Evolutionary conservation across 2,888 invertebrate genomes (phyloP), one percentile per base, ranked within the genome.

Genomic region (Volucella inflata): DNA sequence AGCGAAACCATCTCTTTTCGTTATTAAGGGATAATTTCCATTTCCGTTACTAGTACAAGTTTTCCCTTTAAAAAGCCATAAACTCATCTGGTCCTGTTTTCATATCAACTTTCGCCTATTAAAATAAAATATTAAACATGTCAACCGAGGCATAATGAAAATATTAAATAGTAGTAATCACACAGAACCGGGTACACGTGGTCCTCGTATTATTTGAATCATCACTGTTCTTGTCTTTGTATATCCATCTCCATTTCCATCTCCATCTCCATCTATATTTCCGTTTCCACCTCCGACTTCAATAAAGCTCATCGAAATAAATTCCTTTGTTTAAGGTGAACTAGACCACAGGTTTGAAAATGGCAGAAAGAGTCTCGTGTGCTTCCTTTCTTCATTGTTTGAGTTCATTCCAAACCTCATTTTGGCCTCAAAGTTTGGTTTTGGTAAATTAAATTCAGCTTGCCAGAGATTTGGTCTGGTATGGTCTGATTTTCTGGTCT

Each of bases 401-500:
- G 53, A 64, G 53, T 53, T 64, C 62, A 53, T 53, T 51, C 72
- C 62, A 62, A 64, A 74, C 74, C 74, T n/a, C 74, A 74, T 53
- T 74, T 74, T 74, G 62, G 74, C 74, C 64, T 74, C 53, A 46
- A 53, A 74, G 74, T 64, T 64, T 62, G 74, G 30, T 30, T 74
- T 74, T 44, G 53, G 53, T 74, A 55, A 55, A 74, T 74, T 74
- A 21, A 74, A 64, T 74, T 42, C 42, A 53, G 30, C 12, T 30
- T 21, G 11, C 17, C 21, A 8, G 16, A 30, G 8, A 11, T 17
- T 17, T 8, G n/a, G 16, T 44, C 21, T 70, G 68, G 16, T 46
- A 46, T 55, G 11, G 38, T 14, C 46, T 46, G 38, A 36, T 46
- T 30, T 67, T 67, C 67, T 44, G 30, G 30, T 30, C 30, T 30